Evolutionary conservation across 2,113 vertebrate species (phyloP).

Genomic region (Seriola rivoliana): DNA sequence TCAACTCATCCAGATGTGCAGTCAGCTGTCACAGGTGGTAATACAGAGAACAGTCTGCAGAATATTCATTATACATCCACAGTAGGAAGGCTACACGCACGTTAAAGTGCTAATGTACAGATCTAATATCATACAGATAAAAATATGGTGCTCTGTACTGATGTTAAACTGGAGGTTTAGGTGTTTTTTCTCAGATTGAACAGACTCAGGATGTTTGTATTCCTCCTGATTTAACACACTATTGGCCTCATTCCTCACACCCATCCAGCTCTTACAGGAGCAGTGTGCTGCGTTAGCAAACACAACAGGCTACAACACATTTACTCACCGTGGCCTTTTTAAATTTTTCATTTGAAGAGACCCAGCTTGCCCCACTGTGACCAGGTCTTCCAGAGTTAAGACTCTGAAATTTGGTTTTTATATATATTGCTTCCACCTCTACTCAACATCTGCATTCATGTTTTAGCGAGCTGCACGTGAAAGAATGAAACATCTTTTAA

Average conservation of each 20-base stretch:
- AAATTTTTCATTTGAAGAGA: not conserved
- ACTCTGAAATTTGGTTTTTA: too few relatives aligned
- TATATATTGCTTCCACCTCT: not conserved
- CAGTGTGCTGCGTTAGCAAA: not conserved
- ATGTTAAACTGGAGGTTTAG: not conserved
- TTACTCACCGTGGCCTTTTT: not conserved
- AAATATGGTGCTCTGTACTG: not conserved
- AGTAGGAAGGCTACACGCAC: too few relatives aligned
- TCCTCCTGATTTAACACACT: not conserved
- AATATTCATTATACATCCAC: too few relatives aligned
- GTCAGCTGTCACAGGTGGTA: too few relatives aligned
- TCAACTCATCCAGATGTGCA: too few relatives aligned
- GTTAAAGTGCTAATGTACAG: too few relatives aligned
- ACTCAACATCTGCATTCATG: not conserved
- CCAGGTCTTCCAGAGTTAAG: not conserved
- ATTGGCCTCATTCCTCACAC: not conserved
- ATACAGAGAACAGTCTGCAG: too few relatives aligned
- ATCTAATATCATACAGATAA: not conserved
- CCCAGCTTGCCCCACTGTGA: too few relatives aligned
- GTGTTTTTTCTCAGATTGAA: not conserved
- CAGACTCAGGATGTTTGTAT: not conserved
- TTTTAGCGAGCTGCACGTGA: not conserved
- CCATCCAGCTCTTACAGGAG: not conserved
- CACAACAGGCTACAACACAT: not conserved
- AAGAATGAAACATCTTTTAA: not conserved